Conservation (phyloP, 2,797 vertebrate genomes). For the Pangasius djambal region DNA sequence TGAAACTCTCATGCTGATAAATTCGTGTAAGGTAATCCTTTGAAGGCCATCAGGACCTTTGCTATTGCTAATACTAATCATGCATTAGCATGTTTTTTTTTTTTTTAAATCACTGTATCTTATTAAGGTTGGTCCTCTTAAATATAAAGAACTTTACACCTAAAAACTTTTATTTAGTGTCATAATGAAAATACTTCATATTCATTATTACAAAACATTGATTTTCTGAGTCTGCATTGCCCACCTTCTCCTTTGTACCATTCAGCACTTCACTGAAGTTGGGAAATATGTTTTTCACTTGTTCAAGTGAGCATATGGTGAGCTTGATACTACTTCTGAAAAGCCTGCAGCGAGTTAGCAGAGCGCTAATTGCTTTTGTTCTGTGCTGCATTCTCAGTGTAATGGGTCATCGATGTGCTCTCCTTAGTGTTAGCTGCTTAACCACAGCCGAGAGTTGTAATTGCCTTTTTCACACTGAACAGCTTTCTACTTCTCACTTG, state of each 20-base stretch:
- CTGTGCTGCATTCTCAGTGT: constrained; percentile 9
- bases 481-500: constrained; percentile 27
- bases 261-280: constrained; percentile 1
- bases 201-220: neutral
- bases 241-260: neutral
- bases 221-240: neutral
- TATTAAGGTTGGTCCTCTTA: neutral
- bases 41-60: neutral
- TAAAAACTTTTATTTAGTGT: neutral
- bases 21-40: constrained; percentile 10
- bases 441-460: constrained; percentile 18
- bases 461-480: constrained; percentile 43
- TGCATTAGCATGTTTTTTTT: neutral
- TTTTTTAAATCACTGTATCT: neutral
- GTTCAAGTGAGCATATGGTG: constrained; percentile 25
- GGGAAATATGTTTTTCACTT: neutral
- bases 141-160: neutral
- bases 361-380: constrained; percentile 27
- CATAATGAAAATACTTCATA: neutral
- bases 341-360: constrained; percentile 10
- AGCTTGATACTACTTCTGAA: constrained; percentile 16
- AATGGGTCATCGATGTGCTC: constrained; percentile 34
- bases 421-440: constrained; percentile 31
- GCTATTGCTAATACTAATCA: constrained; percentile 1
- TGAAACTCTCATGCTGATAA: constrained; percentile 43